Conservation (phyloP, 2,888 invertebrate genomes). For the Amiota mariae region DNA sequence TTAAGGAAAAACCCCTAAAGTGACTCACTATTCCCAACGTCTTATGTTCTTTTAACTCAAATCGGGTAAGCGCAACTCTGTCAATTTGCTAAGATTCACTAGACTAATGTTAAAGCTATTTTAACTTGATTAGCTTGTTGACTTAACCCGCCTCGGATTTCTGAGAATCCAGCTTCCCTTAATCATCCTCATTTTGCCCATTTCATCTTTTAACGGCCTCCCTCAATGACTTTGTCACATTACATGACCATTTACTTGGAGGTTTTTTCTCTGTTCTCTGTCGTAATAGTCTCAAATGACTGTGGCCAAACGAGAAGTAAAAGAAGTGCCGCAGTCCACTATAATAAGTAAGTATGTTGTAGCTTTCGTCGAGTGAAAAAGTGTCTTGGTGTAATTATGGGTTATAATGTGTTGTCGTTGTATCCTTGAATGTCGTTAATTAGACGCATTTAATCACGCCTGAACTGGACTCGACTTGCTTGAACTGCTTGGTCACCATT, state of each 20-base stretch:
- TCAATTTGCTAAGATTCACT: background rate
- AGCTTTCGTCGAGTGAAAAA: background rate
- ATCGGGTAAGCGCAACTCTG: background rate
- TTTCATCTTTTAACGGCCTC: background rate
- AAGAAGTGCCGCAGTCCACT: background rate
- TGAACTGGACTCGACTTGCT: constrained; percentile 43
- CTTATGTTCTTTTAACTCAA: no score
- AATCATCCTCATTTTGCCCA: background rate
- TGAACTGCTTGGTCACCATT: constrained; percentile 34
- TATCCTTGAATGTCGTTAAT: constrained; percentile 46
- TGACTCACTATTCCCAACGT: no score
- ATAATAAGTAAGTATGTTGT: no score
- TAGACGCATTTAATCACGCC: constrained; percentile 53
- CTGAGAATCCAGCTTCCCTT: no score
- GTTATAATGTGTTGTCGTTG: constrained; percentile 7
- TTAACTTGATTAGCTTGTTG: constrained; percentile 10
- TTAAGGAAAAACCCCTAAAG: no score
- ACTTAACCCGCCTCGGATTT: background rate
- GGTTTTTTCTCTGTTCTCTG: background rate
- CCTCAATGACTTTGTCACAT: constrained; percentile 7
- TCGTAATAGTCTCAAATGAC: constrained; percentile 14
- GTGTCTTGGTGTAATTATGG: background rate
- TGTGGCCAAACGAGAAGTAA: background rate
- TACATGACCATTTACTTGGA: background rate
- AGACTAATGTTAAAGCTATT: background rate